Evolutionary conservation across 2,888 invertebrate genomes (phyloP), one percentile per base, ranked within the genome.

Genomic region (Pterostichus niger): DNA sequence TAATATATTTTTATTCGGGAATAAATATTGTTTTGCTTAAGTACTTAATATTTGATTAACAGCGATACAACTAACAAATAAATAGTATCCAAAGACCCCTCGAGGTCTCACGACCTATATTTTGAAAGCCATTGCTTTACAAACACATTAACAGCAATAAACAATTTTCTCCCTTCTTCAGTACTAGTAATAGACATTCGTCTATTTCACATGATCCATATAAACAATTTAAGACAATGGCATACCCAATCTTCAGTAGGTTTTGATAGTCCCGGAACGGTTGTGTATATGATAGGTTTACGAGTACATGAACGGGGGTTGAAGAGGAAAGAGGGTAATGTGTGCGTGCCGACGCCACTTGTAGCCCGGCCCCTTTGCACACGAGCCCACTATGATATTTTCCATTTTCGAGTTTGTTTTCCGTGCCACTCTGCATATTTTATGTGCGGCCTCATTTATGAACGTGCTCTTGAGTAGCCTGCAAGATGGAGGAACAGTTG

Each of bases 391-490:
- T 13, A 10, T n/a, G 52, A 52, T 52, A 52, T 52, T 64, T 64
- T 40, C 64, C 64, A 64, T 64, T 64, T 64, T 64, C 64, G 17
- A 64, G 64, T 64, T 64, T 64, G 64, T 64, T 64, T 64, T 35
- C 40, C 64, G 13, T 2, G 40, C 13, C 64, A 64, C 40, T 64
- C 64, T 64, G 64, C 64, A 64, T 64, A 64, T 64, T 71, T 71
- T 71, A 40, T 44, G 44, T 17, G 68, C 64, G 13, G 35, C 35
- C 40, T 71, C 68, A 44, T 17, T 44, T 44, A 40, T 17, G 44
- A 71, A 40, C 9, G 68, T 10, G 64, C 40, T 64, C 35, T 61
- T 61, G 61, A 61, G 33, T 13, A 64, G 64, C 6, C 52, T 52
- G 52, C 24, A 24, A 52, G 52, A 52, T 52, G 52, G 52, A 13